These are phyloP conservation scores for Ommatoiulus sabulosus DNA, from an alignment of 2,888 invertebrate species.

Conservation along the genomic window DNA sequence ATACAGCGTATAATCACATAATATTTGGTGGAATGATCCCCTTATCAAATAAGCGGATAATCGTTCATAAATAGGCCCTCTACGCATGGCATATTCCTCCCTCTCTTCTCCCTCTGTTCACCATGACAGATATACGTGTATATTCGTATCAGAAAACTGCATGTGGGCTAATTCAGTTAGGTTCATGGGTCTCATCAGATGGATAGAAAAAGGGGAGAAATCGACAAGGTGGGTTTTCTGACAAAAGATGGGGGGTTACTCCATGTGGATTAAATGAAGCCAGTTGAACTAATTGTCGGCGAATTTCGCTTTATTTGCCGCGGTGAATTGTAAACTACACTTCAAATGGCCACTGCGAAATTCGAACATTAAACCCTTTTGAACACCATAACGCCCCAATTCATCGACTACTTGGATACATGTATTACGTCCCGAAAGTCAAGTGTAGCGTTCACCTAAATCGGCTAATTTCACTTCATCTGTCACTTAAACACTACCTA, in stretches of 20 bases:
- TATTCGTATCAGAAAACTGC: conserved; percentile 25
- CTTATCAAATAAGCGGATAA: conserved; percentile 54
- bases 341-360: conserved; percentile 9
- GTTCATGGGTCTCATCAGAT: neutral
- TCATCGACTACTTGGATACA: neutral
- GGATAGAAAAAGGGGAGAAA: neutral
- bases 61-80: conserved; percentile 53
- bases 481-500: neutral
- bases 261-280: conserved; percentile 43
- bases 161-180: conserved; percentile 44
- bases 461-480: neutral
- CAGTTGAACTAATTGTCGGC: conserved; percentile 47
- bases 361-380: neutral
- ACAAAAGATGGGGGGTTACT: neutral
- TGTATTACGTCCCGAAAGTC: neutral
- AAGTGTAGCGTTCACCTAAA: neutral
- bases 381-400: conserved; percentile 35
- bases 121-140: neutral
- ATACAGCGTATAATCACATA: conserved; percentile 51
- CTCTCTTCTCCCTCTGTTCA: conserved; percentile 10
- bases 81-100: conserved; percentile 35
- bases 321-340: conserved; percentile 39
- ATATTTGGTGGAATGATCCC: conserved; percentile 53
- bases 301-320: conserved; percentile 44
- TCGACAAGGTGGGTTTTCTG: conserved; percentile 12